phyloP scores from a whole-genome alignment of 2,797 vertebrate species.

The Chlorospingus flavigularis region DNA sequence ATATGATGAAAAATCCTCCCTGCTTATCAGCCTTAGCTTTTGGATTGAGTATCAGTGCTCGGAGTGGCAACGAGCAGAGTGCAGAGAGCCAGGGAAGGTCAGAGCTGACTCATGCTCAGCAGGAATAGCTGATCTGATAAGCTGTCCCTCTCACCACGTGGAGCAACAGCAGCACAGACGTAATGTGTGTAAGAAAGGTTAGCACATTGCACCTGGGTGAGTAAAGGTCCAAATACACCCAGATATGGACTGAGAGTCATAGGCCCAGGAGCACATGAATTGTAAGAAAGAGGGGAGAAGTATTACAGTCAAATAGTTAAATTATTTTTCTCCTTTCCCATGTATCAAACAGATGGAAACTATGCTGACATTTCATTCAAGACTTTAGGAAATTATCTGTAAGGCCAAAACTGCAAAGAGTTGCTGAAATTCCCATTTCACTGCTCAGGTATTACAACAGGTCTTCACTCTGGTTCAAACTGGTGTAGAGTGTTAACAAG shows the following conservation, averaged over 20 bases:
- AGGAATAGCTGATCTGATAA: conserved; percentile 32
- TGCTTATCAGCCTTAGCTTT: not conserved
- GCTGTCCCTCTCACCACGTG: not conserved
- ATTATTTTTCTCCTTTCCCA: not conserved
- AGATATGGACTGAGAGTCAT: rapidly evolving
- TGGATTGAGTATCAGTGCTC: not conserved
- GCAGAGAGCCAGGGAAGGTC: conserved; percentile 21
- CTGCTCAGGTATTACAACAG: not conserved
- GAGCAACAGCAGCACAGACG: not conserved
- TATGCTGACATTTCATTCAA: not conserved
- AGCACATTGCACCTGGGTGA: not conserved
- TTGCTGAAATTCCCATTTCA: not conserved
- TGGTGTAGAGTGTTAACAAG: not conserved
- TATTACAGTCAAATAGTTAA: not conserved
- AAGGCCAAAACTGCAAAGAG: not conserved
- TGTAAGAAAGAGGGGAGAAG: not conserved
- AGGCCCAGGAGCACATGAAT: not conserved
- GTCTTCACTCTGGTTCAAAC: not conserved
- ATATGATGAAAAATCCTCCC: not conserved
- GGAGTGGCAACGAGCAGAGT: not conserved
- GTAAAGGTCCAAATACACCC: not conserved
- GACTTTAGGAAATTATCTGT: not conserved
- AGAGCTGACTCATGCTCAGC: conserved; percentile 35
- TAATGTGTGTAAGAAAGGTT: not conserved
- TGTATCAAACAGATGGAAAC: not conserved